phyloP scores from a whole-genome alignment of 2,113 vertebrate genomes.

The Poeciliopsis occidentalis region DNA sequence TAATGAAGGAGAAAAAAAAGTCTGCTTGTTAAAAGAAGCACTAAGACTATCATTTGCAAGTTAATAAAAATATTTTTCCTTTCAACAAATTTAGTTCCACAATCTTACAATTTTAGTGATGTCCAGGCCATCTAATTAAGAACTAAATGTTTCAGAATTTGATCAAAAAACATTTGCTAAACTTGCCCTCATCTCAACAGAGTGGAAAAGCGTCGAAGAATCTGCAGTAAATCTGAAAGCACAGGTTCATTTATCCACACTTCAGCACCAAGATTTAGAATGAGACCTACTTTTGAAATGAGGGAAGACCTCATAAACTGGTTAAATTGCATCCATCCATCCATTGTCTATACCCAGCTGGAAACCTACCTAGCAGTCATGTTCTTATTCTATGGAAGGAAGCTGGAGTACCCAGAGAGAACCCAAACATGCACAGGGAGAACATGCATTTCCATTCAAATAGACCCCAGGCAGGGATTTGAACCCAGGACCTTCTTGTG shows the following conservation, averaged over 20 bases:
- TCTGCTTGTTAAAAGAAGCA: background rate
- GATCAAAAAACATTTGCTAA: background rate
- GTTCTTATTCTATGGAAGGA: no score
- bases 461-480: no score
- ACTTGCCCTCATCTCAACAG: background rate
- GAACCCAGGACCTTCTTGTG: no score
- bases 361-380: no score
- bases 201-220: conserved; percentile 3
- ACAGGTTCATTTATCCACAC: background rate
- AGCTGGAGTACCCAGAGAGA: no score
- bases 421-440: no score
- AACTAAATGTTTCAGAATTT: background rate
- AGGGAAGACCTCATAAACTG: no score
- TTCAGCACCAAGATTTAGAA: background rate
- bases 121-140: background rate
- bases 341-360: no score
- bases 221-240: background rate
- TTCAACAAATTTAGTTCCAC: background rate
- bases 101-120: conserved; percentile 2
- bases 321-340: no score
- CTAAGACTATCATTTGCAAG: background rate
- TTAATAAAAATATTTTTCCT: background rate
- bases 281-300: background rate
- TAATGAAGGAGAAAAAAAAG: background rate
- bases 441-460: no score